Base-by-base conservation (phyloP, 1,140 invertebrate species). In the Drosophila chauvacae region DNA sequence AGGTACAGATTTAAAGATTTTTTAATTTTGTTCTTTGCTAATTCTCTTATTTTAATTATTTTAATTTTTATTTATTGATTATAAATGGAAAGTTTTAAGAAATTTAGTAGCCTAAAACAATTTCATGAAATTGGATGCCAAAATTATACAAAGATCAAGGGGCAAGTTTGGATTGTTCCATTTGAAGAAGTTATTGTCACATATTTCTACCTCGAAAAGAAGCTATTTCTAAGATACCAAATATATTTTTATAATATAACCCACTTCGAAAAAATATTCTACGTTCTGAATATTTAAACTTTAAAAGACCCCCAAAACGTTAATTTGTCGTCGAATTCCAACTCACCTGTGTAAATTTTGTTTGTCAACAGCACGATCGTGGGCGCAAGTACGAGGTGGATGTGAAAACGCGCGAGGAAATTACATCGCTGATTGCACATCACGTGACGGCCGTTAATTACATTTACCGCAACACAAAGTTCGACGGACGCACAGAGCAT, bases 401-500 rank as follows among this genome's bases (percentile, higher is more conserved):
- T 80, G 96, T 96, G 90, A 98, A 98, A 93, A 98, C 97, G 9
- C 94, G 97, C 55, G 98, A 99, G 93, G 98, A 99, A 94, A 99
- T 99, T 91, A 94, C 98, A 61, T 98, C 98, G 1, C 94, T 99
- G 64, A 99, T 99, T 93, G 97, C 98, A 42, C 98, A 98, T 93
- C 99, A 99, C 93, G 98, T 99, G 50, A 98, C 98, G 84, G 98
- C 98, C 60, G 98, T 99, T 77, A 99, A 99, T 94, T 97, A 97
- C 91, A 99, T 99, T 92, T 99, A 99, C 93, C 95, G 97, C 79
- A 96, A 97, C 92, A 99, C 98, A 39, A 96, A 96, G 92, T 99
- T 99, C 93, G 96, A 97, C 93, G 97, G 97, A 28, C 94, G 95
- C 80, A 94, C 95, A 65, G 96, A 97, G 84, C 97, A 99, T 93